Percentiles rank a stretch among this genome's conserved stretches.
These are phyloP conservation scores for Clarias laeviceps DNA, from an alignment of 2,797 vertebrate genomes.

Conservation along the genomic window DNA sequence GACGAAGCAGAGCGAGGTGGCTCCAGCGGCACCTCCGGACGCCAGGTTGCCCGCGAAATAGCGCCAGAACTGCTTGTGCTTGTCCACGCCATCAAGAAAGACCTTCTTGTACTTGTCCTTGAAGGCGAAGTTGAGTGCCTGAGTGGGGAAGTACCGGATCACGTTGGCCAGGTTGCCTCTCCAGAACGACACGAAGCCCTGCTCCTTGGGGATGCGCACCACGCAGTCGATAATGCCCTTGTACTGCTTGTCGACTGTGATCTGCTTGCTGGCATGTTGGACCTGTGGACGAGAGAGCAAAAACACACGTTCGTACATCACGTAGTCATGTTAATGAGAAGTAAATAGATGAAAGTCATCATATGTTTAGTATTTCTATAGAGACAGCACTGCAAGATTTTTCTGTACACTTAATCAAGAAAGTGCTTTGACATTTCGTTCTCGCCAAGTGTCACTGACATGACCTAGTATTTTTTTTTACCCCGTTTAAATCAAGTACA, in stretches of 20 bases:
- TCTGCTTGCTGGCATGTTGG: constrained; percentile 77
- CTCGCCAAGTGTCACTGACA: no score
- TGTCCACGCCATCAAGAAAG: constrained; percentile 77
- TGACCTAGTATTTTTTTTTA: no score
- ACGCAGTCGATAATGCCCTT: constrained; percentile 81
- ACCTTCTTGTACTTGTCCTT: constrained; percentile 82
- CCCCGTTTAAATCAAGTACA: no score
- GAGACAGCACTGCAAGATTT: no score
- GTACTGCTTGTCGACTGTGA: constrained; percentile 75
- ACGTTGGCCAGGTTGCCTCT: constrained; percentile 80
- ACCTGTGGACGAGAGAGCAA: constrained; percentile 24
- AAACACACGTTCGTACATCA: background rate
- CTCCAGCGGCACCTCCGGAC: constrained; percentile 75
- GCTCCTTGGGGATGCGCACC: constrained; percentile 78
- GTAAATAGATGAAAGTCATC: no score
- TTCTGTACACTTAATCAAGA: no score
- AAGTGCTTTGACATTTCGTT: no score
- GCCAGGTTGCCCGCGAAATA: constrained; percentile 79
- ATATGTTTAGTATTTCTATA: no score
- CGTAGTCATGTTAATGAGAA: no score
- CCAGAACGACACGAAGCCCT: constrained; percentile 79
- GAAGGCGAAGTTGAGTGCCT: constrained; percentile 82
- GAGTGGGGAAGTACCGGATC: constrained; percentile 80
- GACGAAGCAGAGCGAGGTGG: constrained; percentile 78
- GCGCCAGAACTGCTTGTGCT: constrained; percentile 78